These are phyloP conservation scores for Zootermopsis nevadensis DNA, from an alignment of 2,888 invertebrate species.

Conservation along the genomic window DNA sequence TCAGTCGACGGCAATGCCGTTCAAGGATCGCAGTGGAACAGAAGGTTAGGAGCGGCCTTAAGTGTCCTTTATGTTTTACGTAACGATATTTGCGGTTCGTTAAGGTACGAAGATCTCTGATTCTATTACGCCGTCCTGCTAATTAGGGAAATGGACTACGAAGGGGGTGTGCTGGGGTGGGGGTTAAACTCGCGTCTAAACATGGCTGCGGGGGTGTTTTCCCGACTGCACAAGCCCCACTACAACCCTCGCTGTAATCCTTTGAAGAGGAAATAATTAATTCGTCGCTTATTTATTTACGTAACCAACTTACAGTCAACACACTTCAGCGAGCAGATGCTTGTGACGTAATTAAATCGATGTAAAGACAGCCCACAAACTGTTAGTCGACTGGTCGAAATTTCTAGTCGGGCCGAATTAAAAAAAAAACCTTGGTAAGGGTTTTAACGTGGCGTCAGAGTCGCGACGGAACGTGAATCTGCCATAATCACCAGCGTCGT, in stretches of 20 bases:
- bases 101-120: not conserved
- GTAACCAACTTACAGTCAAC: not conserved
- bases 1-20: no score
- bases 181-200: conserved; percentile 1
- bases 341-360: no score
- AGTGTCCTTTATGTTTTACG: not conserved
- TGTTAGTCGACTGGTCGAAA: no score
- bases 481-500: no score
- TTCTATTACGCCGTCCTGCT: not conserved
- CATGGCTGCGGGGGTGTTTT: not conserved
- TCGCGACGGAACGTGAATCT: no score
- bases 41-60: not conserved
- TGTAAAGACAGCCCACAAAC: no score
- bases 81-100: not conserved
- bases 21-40: not conserved
- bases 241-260: not conserved
- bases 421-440: no score
- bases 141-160: conserved; percentile 1
- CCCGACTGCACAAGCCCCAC: not conserved
- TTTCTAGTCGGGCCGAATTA: no score
- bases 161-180: not conserved
- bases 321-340: no score
- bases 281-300: not conserved
- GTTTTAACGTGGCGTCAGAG: no score
- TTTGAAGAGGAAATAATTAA: conserved; percentile 18